Conservation (phyloP, 2,797 vertebrate genomes). For the Octomys mimax region DNA sequence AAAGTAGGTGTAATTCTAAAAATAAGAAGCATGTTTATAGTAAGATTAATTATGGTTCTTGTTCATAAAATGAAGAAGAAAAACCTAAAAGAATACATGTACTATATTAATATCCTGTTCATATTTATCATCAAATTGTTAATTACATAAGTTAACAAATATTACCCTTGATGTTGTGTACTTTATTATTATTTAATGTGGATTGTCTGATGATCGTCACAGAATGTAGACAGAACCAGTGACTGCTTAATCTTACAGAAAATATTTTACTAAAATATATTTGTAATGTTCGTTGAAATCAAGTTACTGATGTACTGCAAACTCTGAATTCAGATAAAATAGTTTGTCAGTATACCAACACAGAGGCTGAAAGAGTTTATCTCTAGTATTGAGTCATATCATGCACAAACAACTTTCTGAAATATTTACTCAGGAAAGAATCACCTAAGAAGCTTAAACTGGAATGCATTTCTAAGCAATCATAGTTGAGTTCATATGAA, state of each 20-base stretch:
- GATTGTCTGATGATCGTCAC: neutral
- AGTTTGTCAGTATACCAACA: neutral
- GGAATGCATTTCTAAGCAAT: conserved; percentile 61
- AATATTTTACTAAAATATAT: conserved; percentile 7
- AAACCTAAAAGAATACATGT: neutral
- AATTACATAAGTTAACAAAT: neutral
- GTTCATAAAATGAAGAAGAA: neutral
- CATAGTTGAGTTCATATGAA: conserved; percentile 40
- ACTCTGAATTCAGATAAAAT: conserved; percentile 29
- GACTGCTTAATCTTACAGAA: neutral
- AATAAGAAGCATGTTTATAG: neutral
- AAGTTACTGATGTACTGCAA: conserved; percentile 37
- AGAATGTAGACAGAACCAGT: conserved; percentile 19
- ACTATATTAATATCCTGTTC: neutral
- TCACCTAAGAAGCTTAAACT: conserved; percentile 52
- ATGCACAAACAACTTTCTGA: conserved; percentile 51
- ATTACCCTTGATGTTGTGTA: neutral
- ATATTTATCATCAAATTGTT: neutral
- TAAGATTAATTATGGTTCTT: neutral
- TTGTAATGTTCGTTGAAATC: neutral
- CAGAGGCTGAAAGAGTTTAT: conserved; percentile 15
- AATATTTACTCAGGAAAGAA: conserved; percentile 52
- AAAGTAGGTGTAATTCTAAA: neutral
- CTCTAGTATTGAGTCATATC: conserved; percentile 6
- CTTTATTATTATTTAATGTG: neutral